Conservation (phyloP, 2,797 vertebrate species). For the Coilia nasus region DNA sequence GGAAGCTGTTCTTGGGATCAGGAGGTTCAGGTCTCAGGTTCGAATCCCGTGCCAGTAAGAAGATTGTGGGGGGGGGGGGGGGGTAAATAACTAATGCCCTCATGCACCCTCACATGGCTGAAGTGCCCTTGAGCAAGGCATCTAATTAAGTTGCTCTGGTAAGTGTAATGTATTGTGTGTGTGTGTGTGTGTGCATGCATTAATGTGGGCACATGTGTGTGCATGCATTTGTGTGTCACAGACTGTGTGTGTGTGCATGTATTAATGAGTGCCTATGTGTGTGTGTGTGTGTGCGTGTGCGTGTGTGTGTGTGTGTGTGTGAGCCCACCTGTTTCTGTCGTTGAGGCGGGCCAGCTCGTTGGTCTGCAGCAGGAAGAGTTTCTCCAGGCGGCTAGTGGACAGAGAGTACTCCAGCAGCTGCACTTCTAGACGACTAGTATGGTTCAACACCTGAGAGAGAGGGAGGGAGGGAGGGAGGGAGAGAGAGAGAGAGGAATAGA, state of each 20-base stretch:
- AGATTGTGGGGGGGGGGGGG: too few relatives aligned
- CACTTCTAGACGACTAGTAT: constrained; percentile 83
- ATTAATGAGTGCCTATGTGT: background rate
- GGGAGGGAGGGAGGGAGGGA: background rate
- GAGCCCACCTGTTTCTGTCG: constrained; percentile 80
- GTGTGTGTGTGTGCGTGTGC: background rate
- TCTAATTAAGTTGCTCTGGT: too few relatives aligned
- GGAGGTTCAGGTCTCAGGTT: too few relatives aligned
- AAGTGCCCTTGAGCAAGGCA: too few relatives aligned
- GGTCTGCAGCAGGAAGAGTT: constrained; percentile 79
- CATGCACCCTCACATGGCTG: too few relatives aligned
- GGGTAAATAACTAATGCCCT: too few relatives aligned
- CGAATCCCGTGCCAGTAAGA: too few relatives aligned
- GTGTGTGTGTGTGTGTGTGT: background rate
- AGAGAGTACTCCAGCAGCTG: constrained; percentile 82
- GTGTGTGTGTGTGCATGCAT: background rate
- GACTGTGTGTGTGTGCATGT: background rate
- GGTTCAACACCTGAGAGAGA: constrained; percentile 78
- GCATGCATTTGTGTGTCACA: background rate
- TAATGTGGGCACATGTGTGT: background rate
- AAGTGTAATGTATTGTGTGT: too few relatives aligned
- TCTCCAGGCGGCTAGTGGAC: constrained; percentile 81
- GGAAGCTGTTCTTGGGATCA: too few relatives aligned
- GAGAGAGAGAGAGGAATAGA: background rate
- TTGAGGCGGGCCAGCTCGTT: constrained; percentile 80